Base-by-base conservation (phyloP, 2,888 invertebrate genomes). In the Ormia ochracea region DNA sequence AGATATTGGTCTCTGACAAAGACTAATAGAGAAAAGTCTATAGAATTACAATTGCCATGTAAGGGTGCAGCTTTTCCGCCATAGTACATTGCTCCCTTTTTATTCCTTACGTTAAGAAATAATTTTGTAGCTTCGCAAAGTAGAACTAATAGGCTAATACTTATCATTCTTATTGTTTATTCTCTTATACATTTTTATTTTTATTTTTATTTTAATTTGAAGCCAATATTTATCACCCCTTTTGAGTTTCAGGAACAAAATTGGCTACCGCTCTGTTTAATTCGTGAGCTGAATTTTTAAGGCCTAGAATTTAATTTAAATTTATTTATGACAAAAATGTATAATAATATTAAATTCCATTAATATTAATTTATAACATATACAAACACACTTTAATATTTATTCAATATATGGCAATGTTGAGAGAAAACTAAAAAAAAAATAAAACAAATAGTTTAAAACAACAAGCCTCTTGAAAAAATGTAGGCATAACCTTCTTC, bases 331-430 rank as follows among this genome's bases (percentile, higher is more conserved):
- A 56, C 48, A 63, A 58, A 74, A 63, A 48, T 63, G 12, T 58
- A 43, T 41, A 63, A n/a, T n/a, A n/a, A 80, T 68, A 80, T 80
- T 80, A 80, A 80, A 76, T 76, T 76, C 63, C 80, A 80, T 80
- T 80, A 80, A 72, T 72, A 56, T 76, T 68, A 76, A 76, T 76
- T 63, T 52, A 68, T 38, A 56, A 43, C 52, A 63, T 36, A 54
- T 17, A 5, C 17, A 12, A 59, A 21, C 52, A 33, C 33, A 26
- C 43, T 54, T 72, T 61, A 61, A 61, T 38, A 72, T 61, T 61
- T 72, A 59, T 50, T 61, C 52, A 72, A 72, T 63, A 33, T 31
- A 72, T 54, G 21, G 31, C 43, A 73, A 50, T 41, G 54, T 48
- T 19, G 28, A 7, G 14, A 56, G 19, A 54, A 52, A 63, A 43